Conservation (phyloP, 2,113 vertebrate genomes). For the Apus apus region DNA sequence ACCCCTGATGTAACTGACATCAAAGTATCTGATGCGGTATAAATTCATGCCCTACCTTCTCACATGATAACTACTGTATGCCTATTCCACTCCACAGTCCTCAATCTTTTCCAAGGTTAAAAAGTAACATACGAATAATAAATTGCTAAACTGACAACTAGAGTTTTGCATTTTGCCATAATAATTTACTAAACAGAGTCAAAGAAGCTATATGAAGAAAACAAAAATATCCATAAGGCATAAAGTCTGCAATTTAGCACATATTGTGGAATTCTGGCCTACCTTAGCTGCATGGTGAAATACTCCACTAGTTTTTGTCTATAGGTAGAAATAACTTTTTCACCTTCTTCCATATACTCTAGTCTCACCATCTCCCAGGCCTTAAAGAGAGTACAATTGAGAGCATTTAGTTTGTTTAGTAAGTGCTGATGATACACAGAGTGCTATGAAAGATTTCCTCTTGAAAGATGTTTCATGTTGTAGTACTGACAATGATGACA, state of each 20-base stretch:
- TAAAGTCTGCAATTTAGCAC: background rate
- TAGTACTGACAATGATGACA: background rate
- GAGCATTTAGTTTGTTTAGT: background rate
- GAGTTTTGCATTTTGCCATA: background rate
- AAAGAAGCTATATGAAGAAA: background rate
- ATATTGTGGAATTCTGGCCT: background rate
- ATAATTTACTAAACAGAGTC: background rate
- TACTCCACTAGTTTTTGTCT: conserved; percentile 89
- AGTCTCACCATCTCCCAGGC: conserved; percentile 89
- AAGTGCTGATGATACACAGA: background rate
- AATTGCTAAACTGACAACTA: background rate
- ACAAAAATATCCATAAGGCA: background rate
- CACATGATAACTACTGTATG: background rate
- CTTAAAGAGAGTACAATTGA: conserved; percentile 65
- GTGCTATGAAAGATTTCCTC: background rate
- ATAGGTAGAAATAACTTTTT: conserved; percentile 70
- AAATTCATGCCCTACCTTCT: background rate
- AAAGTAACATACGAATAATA: background rate
- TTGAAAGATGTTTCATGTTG: background rate
- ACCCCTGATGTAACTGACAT: too few relatives aligned
- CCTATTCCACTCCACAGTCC: background rate
- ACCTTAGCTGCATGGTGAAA: conserved; percentile 90
- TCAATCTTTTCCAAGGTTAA: background rate
- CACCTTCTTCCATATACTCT: conserved; percentile 84
- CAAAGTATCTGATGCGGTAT: background rate